Base-by-base conservation (phyloP, 2,797 vertebrate genomes). In the Pipistrellus kuhlii region DNA sequence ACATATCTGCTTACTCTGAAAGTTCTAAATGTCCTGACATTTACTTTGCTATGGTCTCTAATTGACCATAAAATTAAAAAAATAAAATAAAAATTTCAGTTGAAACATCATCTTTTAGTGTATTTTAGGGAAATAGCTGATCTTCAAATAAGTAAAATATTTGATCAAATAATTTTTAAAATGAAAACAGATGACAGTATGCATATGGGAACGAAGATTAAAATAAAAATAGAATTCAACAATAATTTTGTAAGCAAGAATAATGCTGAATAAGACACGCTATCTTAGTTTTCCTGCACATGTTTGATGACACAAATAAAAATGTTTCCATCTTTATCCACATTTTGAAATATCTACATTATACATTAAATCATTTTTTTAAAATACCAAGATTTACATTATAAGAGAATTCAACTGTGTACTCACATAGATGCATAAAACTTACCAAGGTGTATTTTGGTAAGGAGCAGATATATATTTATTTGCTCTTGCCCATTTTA, bases 221-320 rank as follows among this genome's bases (percentile, higher is more conserved):
- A 73, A 77, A 77, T 53, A 20, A 92, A 94, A 88, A 85, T n/a
- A 84, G 32, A 93, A 82, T 75, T 57, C 0, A 73, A 95, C 96
- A 92, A 38, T 57, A 59, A 66, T 38, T 11, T 85, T 84, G 57
- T 69, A 73, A 71, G 17, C 10, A 32, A 71, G 38, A 93, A 62
- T 32, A 2, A 23, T 25, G 32, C 48, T 78, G 18, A 81, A 82
- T 8, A 71, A 77, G 18, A 17, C 14, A 90, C 85, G 8, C 6
- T 30, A 68, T 94, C 66, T 75, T 95, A 94, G 82, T 95, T 96
- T 86, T 41, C 57, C 27, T 95, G 27, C 38, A 97, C 72, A 85
- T 96, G 86, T 78, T 73, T 86, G 71, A 72, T 57, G 32, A 81
- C 6, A 25, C 53, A 92, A 95, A 64, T 71, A n/a, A 85, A 95